A percentile compares a stretch with the other conserved stretches of the same genome.
Evolutionary conservation across 2,113 vertebrate genomes (phyloP).

Genomic region (Nyctereutes procyonoides): DNA sequence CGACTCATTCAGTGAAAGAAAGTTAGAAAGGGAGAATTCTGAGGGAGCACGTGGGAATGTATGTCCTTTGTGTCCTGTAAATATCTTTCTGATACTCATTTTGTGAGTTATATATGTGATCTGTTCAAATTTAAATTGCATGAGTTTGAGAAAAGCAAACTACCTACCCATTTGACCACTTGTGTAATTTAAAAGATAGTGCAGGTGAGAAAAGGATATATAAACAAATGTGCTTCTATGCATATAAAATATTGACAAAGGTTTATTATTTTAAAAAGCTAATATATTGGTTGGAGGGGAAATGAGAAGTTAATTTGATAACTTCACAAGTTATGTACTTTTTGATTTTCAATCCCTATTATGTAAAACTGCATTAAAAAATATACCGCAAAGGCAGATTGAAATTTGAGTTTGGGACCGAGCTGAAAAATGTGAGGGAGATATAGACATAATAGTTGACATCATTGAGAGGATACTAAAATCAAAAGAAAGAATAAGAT

Average conservation of each 20-base stretch:
- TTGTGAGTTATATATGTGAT: neutral
- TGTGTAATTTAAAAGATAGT: neutral
- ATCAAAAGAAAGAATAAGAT: neutral
- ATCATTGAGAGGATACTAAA: neutral
- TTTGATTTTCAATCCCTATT: neutral
- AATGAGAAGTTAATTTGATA: neutral
- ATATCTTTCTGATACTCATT: neutral
- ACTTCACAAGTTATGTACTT: neutral
- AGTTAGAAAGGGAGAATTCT: neutral
- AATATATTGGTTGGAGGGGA: neutral
- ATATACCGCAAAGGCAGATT: neutral
- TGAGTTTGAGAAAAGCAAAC: neutral
- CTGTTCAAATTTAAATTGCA: neutral
- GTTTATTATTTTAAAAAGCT: neutral
- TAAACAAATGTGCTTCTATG: neutral
- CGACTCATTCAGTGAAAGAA: neutral
- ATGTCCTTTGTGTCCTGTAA: neutral
- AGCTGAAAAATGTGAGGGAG: neutral
- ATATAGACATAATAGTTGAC: neutral
- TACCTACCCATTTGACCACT: neutral
- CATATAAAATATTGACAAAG: neutral
- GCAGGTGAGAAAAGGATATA: neutral
- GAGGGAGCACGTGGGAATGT: neutral
- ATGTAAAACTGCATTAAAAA: neutral
- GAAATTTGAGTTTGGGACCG: neutral